Evolutionary conservation across 2,797 vertebrate species (phyloP), one percentile per base, ranked within the genome.

Genomic region (Acanthurus lineatus): DNA sequence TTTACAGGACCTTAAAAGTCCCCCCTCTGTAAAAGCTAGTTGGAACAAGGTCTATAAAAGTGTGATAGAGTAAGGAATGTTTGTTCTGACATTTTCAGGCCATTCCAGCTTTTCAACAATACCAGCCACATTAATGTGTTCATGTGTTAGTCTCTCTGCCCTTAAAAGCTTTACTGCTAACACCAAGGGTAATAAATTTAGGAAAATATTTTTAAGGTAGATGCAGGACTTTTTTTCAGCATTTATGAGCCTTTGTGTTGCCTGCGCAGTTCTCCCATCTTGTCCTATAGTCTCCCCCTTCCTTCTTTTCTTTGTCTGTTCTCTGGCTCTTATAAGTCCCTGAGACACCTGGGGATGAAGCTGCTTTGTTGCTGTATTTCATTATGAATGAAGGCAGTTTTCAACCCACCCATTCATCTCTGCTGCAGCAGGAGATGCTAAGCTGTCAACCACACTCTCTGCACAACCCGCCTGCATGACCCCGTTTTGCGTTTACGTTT

Each of bases 361-460:
- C 87, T 79, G 82, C 86, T 85, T 87, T 92, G 83, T 89, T 90
- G 67, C 66, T n/a, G 15, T 88, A 5, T 76, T 92, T 86, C 73
- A 90, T 94, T 92, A 91, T 94, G 89, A 94, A 93, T 94, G 84
- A 88, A 89, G 84, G 86, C 85, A 72, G 57, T 84, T 89, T 89
- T 76, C 77, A 85, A 74, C 88, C 83, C 74, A 22, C 70, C 76
- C 91, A 90, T 93, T 94, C 81, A 90, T 94, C 91, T 89, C 38
- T 61, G 75, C 83, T 87, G 74, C 81, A 83, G 83, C 64, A 69
- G 77, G 63, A 82, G 80, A 88, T 20, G 7, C 81, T 38, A n/a
- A 73, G 76, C 86, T 84, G 85, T 86, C 86, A 81, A 25, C 63
- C 61, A 61, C 56, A 5, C 70, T 86, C 54, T 66, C 73, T 35